Base-by-base conservation (phyloP, 2,797 vertebrate species). In the Echeneis naucrates region DNA sequence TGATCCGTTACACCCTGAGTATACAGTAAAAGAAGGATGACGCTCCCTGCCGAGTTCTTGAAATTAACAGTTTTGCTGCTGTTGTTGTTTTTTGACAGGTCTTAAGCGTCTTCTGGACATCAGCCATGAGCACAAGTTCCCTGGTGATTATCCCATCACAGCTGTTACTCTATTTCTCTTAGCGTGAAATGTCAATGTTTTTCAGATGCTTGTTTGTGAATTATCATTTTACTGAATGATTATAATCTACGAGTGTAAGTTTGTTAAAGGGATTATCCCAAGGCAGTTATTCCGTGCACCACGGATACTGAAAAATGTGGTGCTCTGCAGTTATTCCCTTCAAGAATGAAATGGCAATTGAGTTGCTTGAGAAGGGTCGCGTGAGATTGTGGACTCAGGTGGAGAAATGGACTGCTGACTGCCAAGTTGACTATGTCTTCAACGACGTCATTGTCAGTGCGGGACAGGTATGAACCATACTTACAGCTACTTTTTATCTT, bases 321-420 rank as follows among this genome's bases (percentile, higher is more conserved):
- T 63, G 27, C 38, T 81, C 21, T 72, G 12, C 82, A 99, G 98
- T 95, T 92, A 92, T 99, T 81, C 97, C 98, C 66, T 95, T 98
- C 79, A 95, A 92, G 78, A 95, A 92, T 21, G 95, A 96, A 83
- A 90, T 99, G 94, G 94, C 96, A 74, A 96, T 99, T 90, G 97
- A 99, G 86, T 93, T 99, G 83, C 91, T 98, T 63, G 98, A 99
- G 87, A 99, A 99, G 87, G 98, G 98, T 68, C 93, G 97, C 51
- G 97, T 99, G 75, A 95, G 97, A 68, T 96, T 99, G 92, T 99
- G 98, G 98, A 90, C 98, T 81, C 95, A 99, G 90, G 92, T 97
- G 87, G 97, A 96, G 84, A 98, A 97, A 77, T 92, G 95, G 26
- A 96, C 96, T 19, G 83, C 93, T 45, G 96, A 91, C 72, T 96